Evolutionary conservation across 2,113 vertebrate genomes (phyloP), one percentile per base, ranked within the genome.

Genomic region (Muscicapa adusta): DNA sequence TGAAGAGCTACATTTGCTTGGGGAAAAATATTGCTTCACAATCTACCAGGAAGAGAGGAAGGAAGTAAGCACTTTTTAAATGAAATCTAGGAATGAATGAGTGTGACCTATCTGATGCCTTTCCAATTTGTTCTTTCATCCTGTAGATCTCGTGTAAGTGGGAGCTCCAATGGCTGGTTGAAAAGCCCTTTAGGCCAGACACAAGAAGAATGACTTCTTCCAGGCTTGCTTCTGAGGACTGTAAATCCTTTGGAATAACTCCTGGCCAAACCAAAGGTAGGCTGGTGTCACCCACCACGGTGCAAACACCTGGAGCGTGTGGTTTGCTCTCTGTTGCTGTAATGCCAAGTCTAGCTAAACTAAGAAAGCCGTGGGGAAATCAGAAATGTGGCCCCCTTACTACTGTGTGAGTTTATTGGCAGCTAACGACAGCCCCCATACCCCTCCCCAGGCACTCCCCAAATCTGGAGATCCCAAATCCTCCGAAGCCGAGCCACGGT

Each of bases 401-500:
- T 47, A 9, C 24, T 13, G 22, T 5, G 50, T 33, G 80, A 51
- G 45, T 47, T 63, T 54, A 38, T 5, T 83, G 48, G 50, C 42
- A 90, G 43, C 22, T 66, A 77, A 82, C n/a, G 14, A 63, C 8
- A 12, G 12, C 4, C 24, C 45, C 15, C 12, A 7, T 3, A 16
- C 16, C 24, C 33, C 25, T 24, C 24, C 48, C 36, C 60, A 14
- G 2, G 3, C 18, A 11, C 14, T 3, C 26, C 6, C 24, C 45
- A 22, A 43, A 43, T 43, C 7, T 6, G 2, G 18, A 34, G 51
- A 58, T 57, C 74, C 63, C 63, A 26, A 51, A 48, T 14, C 45
- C 28, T 5, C 15, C 26, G 0, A 2, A 15, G 40, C 1, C 5
- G 11, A 12, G 53, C 10, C 0, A 12, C 0, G 1, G 45, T 2